These are phyloP conservation scores for Elgonia sp. DNA, from an alignment of 2,888 invertebrate species.

Conservation along the genomic window DNA sequence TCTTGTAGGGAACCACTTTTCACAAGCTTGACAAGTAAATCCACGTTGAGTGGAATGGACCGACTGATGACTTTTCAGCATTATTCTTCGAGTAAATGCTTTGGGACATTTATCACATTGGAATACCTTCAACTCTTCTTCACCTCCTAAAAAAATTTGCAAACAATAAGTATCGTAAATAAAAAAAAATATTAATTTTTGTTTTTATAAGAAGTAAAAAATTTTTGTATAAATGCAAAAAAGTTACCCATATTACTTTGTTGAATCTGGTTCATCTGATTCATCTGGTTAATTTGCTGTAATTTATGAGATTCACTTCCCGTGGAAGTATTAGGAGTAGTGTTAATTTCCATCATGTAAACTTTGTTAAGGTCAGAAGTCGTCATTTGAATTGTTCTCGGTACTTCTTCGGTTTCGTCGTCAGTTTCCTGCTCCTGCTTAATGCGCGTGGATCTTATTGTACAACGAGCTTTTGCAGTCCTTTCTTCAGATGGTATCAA, in stretches of 20 bases:
- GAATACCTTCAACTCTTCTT: conserved; percentile 88
- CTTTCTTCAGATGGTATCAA: conserved; percentile 86
- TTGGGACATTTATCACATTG: conserved; percentile 90
- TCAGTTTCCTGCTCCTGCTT: conserved; percentile 86
- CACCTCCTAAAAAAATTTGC: conserved; percentile 77
- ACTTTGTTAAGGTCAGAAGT: conserved; percentile 85
- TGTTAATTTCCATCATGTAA: conserved; percentile 85
- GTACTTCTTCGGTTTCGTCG: conserved; percentile 85
- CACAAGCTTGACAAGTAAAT: conserved; percentile 89
- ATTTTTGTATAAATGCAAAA: too few species aligned
- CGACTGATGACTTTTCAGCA: conserved; percentile 89
- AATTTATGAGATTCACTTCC: conserved; percentile 59
- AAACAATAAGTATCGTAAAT: too few species aligned
- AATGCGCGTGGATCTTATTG: conserved; percentile 85
- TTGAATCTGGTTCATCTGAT: conserved; percentile 35
- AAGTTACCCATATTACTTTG: conserved; percentile 51
- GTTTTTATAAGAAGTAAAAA: too few species aligned
- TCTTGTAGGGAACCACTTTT: conserved; percentile 90
- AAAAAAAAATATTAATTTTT: conserved; percentile 3
- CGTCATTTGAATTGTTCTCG: too few species aligned
- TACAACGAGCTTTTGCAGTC: conserved; percentile 85
- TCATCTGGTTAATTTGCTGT: conserved; percentile 55
- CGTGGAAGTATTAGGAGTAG: conserved; percentile 49
- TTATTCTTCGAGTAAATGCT: conserved; percentile 89
- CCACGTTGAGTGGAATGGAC: conserved; percentile 89